phyloP scores from a whole-genome alignment of 2,113 vertebrate species.

The Uropsilus gracilis region DNA sequence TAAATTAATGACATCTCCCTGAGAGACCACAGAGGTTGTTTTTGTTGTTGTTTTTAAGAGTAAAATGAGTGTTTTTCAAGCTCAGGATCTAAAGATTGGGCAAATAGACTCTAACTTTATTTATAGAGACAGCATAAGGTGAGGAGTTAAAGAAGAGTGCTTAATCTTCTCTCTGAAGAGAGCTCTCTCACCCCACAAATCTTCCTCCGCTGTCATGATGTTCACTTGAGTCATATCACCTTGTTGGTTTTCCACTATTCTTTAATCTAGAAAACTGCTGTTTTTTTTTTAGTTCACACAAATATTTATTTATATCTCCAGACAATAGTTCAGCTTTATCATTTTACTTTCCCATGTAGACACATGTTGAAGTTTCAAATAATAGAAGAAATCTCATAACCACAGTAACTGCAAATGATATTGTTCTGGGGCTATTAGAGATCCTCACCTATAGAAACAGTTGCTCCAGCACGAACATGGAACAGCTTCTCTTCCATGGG shows the following conservation, averaged over 20 bases:
- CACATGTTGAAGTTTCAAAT: not conserved
- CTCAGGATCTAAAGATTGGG: not conserved
- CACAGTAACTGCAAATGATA: not conserved
- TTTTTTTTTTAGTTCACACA: not conserved
- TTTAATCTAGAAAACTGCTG: not conserved
- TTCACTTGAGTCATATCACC: not conserved
- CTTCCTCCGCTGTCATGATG: not conserved
- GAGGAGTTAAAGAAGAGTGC: not conserved
- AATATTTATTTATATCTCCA: not conserved
- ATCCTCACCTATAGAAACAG: not conserved
- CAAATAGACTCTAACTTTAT: not conserved
- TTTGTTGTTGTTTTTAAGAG: not conserved
- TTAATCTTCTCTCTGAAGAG: slow-evolving; percentile 11
- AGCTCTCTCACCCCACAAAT: not conserved
- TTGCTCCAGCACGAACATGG: not conserved
- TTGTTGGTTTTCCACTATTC: not conserved
- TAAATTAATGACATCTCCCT: not conserved
- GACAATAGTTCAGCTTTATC: not conserved
- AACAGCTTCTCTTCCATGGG: not conserved
- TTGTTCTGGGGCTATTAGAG: not conserved
- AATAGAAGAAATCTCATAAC: not conserved
- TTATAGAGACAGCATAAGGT: not conserved
- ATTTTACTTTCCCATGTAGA: not conserved
- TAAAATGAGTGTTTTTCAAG: not conserved
- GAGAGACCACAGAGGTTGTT: not conserved